Conservation (phyloP, 2,113 vertebrate genomes). For the Semnornis frantzii region DNA sequence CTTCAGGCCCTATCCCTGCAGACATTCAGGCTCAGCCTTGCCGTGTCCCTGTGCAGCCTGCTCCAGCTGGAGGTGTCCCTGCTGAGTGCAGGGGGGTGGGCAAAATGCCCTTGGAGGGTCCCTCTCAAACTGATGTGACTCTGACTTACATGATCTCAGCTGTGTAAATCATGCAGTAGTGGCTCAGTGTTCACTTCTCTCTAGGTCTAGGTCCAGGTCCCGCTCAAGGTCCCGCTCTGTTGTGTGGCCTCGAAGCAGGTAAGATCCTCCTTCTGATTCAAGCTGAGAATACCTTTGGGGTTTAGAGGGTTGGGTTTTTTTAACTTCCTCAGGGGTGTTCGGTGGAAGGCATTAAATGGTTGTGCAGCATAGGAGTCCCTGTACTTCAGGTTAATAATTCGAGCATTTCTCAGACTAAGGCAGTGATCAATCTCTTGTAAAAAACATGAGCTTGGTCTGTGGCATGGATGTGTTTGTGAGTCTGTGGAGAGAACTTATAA, state of each 20-base stretch:
- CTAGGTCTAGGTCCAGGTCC: slow-evolving; percentile 80
- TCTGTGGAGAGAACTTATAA: background rate
- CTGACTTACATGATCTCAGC: background rate
- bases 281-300: accelerated
- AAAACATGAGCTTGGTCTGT: background rate
- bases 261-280: background rate
- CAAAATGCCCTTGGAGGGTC: no score
- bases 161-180: background rate
- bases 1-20: no score
- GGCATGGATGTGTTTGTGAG: background rate
- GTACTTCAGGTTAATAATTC: accelerated
- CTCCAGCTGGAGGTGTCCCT: no score
- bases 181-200: background rate
- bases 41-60: no score
- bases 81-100: no score
- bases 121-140: no score
- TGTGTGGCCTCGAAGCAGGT: slow-evolving; percentile 84
- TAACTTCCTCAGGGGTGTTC: background rate
- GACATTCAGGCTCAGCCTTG: no score
- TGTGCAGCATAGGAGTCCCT: background rate
- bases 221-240: slow-evolving; percentile 82
- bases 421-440: background rate
- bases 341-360: background rate
- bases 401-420: background rate
- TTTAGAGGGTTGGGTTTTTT: background rate